Conservation (phyloP, 1,140 invertebrate genomes). For the Drosophila equinoxialis region DNA sequence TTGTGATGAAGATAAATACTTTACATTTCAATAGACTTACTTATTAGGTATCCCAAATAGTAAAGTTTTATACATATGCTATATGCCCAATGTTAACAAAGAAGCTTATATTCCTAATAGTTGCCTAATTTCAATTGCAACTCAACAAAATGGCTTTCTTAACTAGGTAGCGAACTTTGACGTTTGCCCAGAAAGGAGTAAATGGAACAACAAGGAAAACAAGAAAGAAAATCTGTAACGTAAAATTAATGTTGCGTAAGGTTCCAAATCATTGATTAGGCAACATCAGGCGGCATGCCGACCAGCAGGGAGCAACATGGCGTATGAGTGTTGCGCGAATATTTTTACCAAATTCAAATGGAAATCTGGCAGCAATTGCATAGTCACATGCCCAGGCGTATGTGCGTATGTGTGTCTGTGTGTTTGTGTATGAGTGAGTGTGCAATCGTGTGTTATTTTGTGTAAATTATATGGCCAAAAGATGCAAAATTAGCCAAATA, state of each 20-base stretch:
- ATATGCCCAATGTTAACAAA: too few species aligned
- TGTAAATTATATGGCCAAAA: slow-evolving; percentile 79
- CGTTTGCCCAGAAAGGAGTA: neutral
- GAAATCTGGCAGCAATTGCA: slow-evolving; percentile 49
- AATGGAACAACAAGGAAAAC: slow-evolving; percentile 1
- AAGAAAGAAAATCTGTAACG: slow-evolving; percentile 34
- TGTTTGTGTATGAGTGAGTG: slow-evolving; percentile 30
- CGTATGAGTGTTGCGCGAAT: slow-evolving; percentile 67
- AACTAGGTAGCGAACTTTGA: neutral
- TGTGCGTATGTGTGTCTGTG: neutral
- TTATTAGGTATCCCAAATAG: too few species aligned
- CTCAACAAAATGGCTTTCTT: neutral
- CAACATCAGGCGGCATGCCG: slow-evolving; percentile 32
- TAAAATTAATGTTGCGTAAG: slow-evolving; percentile 76
- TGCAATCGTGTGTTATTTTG: slow-evolving; percentile 78
- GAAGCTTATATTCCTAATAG: neutral
- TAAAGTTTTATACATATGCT: too few species aligned
- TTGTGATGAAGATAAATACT: too few species aligned
- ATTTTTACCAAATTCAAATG: slow-evolving; percentile 40
- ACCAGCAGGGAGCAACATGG: slow-evolving; percentile 40
- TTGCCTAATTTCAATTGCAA: neutral
- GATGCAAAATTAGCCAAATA: slow-evolving; percentile 80
- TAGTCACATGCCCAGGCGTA: slow-evolving; percentile 8
- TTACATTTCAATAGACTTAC: too few species aligned
- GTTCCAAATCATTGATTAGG: slow-evolving; percentile 75